Base-by-base conservation (phyloP, 2,888 invertebrate species). In the Bibio marci region DNA sequence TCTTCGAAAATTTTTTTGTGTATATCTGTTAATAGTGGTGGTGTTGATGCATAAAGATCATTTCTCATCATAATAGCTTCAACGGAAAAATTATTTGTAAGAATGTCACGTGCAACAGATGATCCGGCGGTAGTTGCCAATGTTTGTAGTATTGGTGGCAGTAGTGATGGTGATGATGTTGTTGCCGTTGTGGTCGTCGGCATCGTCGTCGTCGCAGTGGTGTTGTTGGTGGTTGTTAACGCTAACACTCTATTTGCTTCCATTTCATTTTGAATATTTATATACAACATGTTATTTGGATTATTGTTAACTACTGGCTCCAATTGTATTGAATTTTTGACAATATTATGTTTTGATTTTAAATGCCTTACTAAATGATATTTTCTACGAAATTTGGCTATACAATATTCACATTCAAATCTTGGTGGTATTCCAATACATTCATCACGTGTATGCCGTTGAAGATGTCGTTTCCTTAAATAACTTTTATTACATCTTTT, bases 401-500 rank as follows among this genome's bases (percentile, higher is more conserved):
- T 55, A 46, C 69, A 70, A 38, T 63, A 49, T 30, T 59, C 56
- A 47, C 70, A 70, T 43, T 62, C 61, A 50, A 66, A 69, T 19
- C 64, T 58, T 26, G 69, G 69, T 45, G 60, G 59, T 43, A 64
- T 63, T 42, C 62, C 64, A 40, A 65, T 59, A 47, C 67, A 67
- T 49, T 68, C 68, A 46, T 63, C 65, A 34, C 64, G 63, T 48
- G 66, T 58, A 46, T 73, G 73, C 8, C 73, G 63, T 46, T 70
- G 67, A 42, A 75, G 53, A 43, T 73, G 73, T 32, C 73, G 69
- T 51, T 71, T 71, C 33, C 72, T 63, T 50, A 67, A 62, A 53
- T 74, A 74, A 43, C 64, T 68, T 54, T 70, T 69, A 46, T 64
- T 64, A 47, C 73, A 74, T 34, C 65, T 65, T 38, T 56, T 53